Evolutionary conservation across 2,797 vertebrate species (phyloP).

Genomic region (Hapalemur alaotrensis): DNA sequence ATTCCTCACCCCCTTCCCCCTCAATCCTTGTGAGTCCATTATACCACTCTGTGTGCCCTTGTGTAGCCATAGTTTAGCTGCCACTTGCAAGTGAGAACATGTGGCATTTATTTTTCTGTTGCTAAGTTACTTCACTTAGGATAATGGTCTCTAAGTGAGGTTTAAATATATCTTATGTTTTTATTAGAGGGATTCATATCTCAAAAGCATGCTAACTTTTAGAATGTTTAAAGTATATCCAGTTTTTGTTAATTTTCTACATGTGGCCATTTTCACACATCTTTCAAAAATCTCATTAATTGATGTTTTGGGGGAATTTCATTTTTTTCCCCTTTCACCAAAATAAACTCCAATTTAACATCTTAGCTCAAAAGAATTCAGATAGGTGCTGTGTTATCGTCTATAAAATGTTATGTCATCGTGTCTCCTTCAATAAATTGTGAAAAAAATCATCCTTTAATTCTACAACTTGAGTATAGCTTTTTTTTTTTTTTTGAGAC

Average conservation of each 20-base stretch:
- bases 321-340: neutral
- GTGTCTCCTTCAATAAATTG: neutral
- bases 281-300: conserved; percentile 56
- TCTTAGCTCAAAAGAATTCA: conserved; percentile 13
- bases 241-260: conserved; percentile 23
- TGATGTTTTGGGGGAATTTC: neutral
- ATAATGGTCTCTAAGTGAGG: neutral
- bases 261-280: neutral
- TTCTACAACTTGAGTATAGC: neutral
- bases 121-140: neutral
- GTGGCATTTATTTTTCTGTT: neutral
- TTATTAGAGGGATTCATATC: conserved; percentile 13
- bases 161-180: conserved; percentile 39
- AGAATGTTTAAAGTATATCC: conserved; percentile 7
- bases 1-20: neutral
- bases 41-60: neutral
- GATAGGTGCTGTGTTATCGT: neutral
- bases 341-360: conserved; percentile 10
- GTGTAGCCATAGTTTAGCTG: neutral
- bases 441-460: neutral
- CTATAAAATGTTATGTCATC: neutral
- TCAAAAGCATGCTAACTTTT: conserved; percentile 30
- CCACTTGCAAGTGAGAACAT: neutral
- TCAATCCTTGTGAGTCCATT: neutral
- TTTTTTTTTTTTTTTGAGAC: neutral